Evolutionary conservation across 1,140 invertebrate genomes (phyloP), one percentile per base, ranked within the genome.

Genomic region (Drosophila pruinosa): DNA sequence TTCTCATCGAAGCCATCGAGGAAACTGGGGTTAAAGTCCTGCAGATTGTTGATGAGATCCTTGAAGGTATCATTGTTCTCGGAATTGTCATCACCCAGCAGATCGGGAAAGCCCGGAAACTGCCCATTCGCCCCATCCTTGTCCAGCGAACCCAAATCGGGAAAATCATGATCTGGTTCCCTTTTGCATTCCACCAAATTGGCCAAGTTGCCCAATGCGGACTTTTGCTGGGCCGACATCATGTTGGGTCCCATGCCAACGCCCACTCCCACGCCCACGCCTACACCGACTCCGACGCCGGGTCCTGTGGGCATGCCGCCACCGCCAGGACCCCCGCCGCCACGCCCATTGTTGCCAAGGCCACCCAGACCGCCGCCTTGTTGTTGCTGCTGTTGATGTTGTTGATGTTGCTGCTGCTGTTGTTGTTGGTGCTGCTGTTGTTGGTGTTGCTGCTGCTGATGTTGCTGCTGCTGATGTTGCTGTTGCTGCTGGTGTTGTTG

Each of bases 11-110:
- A 96, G 70, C 96, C 95, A 65, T 96, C 95, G 93, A 97, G 95
- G 72, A 97, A 96, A 81, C 96, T 96, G 2, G 95, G 94, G 91
- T 95, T 94, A 59, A 96, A 95, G 76, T 95, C 96, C 12, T 95
- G 95, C 78, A 97, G 96, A 91, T 97, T 96, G 1, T 95, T 96
- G 57, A 97, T 97, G 69, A 97, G 94, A 90, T 98, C 96, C 88
- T 98, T 97, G 85, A 98, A 95, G 10, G 96, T 94, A 71, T 96
- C 95, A 71, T 96, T 95, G 73, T 96, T 96, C 69, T 97, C 96
- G 57, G 94, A 94, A 3, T 95, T 95, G 56, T 97, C 96, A 74
- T 97, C 96, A 19, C 95, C 96, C 75, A 97, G 95, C 53, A 96
- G 93, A 71, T 96, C 95, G 17, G 96, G 94, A 45, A 96, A 94